phyloP scores from a whole-genome alignment of 1,140 invertebrate genomes.

The Habropoda laboriosa region DNA sequence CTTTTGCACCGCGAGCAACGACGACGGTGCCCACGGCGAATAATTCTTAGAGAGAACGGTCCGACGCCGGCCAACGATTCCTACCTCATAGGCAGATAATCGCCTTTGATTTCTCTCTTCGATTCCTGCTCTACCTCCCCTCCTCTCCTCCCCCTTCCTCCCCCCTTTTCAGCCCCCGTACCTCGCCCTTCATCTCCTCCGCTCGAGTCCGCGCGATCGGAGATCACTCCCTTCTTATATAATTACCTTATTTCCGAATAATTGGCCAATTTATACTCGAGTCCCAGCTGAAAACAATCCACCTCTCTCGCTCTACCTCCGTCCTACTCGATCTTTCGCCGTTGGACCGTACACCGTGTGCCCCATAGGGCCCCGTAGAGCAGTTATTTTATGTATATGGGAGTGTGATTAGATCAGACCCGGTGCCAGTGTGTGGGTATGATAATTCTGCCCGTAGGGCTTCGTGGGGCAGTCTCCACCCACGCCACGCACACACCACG shows the following conservation, averaged over 20 bases:
- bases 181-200: conserved; percentile 54
- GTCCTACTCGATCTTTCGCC: conserved; percentile 61
- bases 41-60: conserved; percentile 71
- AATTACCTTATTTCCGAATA: conserved; percentile 82
- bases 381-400: conserved; percentile 82
- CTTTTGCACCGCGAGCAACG: conserved; percentile 62
- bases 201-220: conserved; percentile 69
- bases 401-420: conserved; percentile 81
- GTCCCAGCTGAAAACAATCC: conserved; percentile 82
- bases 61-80: conserved; percentile 75
- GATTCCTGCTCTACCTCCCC: conserved; percentile 71
- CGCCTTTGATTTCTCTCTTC: conserved; percentile 82
- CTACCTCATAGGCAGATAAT: conserved; percentile 81
- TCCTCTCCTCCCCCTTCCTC: conserved; percentile 55
- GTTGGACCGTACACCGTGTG: conserved; percentile 68
- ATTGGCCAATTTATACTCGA: conserved; percentile 82
- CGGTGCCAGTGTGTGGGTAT: conserved; percentile 76
- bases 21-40: conserved; percentile 67
- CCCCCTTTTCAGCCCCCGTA: conserved; percentile 43
- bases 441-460: conserved; percentile 81
- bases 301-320: conserved; percentile 70
- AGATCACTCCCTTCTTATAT: conserved; percentile 82
- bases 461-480: conserved; percentile 79
- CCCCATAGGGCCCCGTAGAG: conserved; percentile 80
- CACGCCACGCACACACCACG: conserved; percentile 75